Evolutionary conservation across 2,113 vertebrate species (phyloP).

Genomic region (Oryzias curvinotus): DNA sequence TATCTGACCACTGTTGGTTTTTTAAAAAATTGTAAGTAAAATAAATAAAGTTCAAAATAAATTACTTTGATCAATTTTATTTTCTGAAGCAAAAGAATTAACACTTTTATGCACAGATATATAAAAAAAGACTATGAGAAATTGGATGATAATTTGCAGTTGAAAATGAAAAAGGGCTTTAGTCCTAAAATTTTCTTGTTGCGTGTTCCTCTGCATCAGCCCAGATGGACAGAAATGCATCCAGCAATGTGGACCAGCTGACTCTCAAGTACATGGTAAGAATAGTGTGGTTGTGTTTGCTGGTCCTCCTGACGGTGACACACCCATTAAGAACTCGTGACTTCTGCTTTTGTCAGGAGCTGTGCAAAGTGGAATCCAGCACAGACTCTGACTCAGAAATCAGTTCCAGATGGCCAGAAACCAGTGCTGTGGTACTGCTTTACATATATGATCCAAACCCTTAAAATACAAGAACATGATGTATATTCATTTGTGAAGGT

Average conservation of each 20-base stretch:
- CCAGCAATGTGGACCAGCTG: slow-evolving; percentile 68
- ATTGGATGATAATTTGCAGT: no score
- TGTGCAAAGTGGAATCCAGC: slow-evolving; percentile 83
- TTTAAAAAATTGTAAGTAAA: no score
- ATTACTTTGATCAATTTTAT: no score
- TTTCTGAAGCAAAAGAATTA: no score
- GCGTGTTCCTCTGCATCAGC: slow-evolving; percentile 19
- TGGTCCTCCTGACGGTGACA: neutral
- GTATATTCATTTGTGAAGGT: no score
- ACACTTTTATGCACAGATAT: no score
- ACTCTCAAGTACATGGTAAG: slow-evolving; percentile 80
- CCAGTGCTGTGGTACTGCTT: slow-evolving; percentile 71
- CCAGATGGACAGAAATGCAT: slow-evolving; percentile 14
- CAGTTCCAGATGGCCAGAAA: slow-evolving; percentile 74
- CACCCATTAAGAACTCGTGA: slow-evolving; percentile 5
- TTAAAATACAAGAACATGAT: neutral
- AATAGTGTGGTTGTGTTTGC: neutral
- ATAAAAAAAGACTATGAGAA: no score
- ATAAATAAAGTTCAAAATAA: no score
- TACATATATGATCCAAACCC: neutral
- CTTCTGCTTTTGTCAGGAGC: slow-evolving; percentile 67
- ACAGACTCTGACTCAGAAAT: slow-evolving; percentile 82
- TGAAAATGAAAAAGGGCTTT: no score
- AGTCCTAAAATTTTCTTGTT: neutral
- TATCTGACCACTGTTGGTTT: no score